phyloP scores from a whole-genome alignment of 2,797 vertebrate genomes.

The Botia kubotai region DNA sequence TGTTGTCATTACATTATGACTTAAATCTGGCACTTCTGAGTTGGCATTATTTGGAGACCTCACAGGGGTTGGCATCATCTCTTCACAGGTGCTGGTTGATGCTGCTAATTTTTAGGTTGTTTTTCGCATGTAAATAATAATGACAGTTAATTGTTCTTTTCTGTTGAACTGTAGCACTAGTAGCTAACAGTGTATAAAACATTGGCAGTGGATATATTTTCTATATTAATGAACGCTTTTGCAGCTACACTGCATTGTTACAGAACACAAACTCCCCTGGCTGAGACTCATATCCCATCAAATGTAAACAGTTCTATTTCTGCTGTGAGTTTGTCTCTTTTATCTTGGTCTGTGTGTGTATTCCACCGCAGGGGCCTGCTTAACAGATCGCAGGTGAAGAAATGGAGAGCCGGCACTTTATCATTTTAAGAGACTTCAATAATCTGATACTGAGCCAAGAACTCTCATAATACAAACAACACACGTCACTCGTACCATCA shows the following conservation, averaged over 20 bases:
- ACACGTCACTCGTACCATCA: neutral
- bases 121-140: no score
- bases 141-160: no score
- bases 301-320: neutral
- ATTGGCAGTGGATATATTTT: no score
- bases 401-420: slow-evolving; percentile 9
- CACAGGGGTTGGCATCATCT: no score
- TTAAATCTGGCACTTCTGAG: no score
- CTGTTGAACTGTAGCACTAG: no score
- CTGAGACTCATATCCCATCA: slow-evolving; percentile 7
- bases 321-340: slow-evolving; percentile 15
- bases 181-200: no score
- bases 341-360: neutral
- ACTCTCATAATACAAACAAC: slow-evolving; percentile 21
- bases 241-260: neutral
- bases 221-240: neutral
- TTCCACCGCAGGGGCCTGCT: slow-evolving; percentile 5
- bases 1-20: no score
- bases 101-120: no score
- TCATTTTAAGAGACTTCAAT: slow-evolving; percentile 17
- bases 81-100: no score
- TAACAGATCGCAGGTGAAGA: slow-evolving; percentile 33
- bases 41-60: no score
- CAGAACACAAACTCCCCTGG: slow-evolving; percentile 4
- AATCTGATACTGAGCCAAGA: neutral